Evolutionary conservation across 30 jellyfish, hydroid and myxozoan genomes (phyloP).

Genomic region (Hydractinia symbiolongicarpus): DNA sequence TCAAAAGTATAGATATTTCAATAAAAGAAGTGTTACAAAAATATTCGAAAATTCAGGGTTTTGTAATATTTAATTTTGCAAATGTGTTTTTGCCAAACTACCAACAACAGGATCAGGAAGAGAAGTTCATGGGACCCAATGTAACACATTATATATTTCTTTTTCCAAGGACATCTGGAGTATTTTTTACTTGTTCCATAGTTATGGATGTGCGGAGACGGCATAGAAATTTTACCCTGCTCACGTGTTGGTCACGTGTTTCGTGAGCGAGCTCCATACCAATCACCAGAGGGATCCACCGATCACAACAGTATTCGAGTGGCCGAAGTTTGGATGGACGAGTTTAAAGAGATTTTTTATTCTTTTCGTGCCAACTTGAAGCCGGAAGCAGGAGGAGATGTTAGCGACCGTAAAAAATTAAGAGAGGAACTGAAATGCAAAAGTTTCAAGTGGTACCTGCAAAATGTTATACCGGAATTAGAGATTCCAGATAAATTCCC

Average conservation of each 20-base stretch:
- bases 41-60: too few relatives aligned
- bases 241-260: constrained; percentile 99
- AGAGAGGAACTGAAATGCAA: constrained; percentile 72
- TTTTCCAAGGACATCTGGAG: too few relatives aligned
- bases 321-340: constrained; percentile 99
- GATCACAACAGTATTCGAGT: constrained; percentile 94
- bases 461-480: constrained; percentile 84
- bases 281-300: constrained; percentile 88
- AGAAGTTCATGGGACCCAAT: too few relatives aligned
- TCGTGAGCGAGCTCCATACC: constrained; percentile 96
- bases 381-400: constrained; percentile 93
- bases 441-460: constrained; percentile 92
- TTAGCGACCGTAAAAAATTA: constrained; percentile 57
- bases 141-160: too few relatives aligned
- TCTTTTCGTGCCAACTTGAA: constrained; percentile 88
- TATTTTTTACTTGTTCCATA: neutral
- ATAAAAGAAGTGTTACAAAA: too few relatives aligned
- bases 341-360: constrained; percentile 82
- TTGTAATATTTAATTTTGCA: too few relatives aligned
- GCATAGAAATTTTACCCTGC: constrained; percentile 93
- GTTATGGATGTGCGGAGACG: constrained; percentile 99
- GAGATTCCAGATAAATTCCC: constrained; percentile 94
- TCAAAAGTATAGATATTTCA: too few relatives aligned
- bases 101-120: too few relatives aligned
- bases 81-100: too few relatives aligned